Evolutionary conservation across 2,888 invertebrate species (phyloP), one percentile per base, ranked within the genome.

Genomic region (Nymphalis c-album): DNA sequence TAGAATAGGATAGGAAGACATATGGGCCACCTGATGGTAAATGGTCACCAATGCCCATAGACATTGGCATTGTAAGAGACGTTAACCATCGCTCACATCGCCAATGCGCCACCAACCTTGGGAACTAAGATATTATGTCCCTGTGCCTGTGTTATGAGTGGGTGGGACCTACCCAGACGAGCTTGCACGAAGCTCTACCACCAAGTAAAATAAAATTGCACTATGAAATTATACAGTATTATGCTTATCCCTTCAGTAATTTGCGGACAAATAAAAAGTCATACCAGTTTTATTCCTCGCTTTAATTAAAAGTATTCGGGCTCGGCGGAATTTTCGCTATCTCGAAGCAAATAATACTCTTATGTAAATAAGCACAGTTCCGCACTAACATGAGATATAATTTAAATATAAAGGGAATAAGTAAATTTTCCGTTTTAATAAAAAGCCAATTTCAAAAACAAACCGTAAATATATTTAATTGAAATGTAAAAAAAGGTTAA

Each of bases 341-440:
- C 57, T 40, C 57, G n/a, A 18, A 40, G 60, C 40, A 60, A 65
- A 65, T 60, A 65, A 65, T 60, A 60, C 65, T 60, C 60, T 65
- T 65, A 65, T 60, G 60, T 60, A 65, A 65, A 65, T 65, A 64
- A 51, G 60, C 59, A 57, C 13, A 18, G 57, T 40, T 57, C 57
- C 31, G 26, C 57, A 40, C 18, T 31, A 40, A 40, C 18, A 8
- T 40, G 31, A 55, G 18, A 35, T 40, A 40, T 57, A 40, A 57
- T 57, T 57, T 40, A 57, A 57, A 35, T 35, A 57, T n/a, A 40
- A 26, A 50, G 2, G 20, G 31, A 31, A 22, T 26, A 17, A n/a
- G n/a, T n/a, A 31, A 55, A 55, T 7, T 31, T 31, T 55, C n/a
- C 16, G 17, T 31, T 31, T 17, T 55, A 26, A 55, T 55, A 55